phyloP scores from a whole-genome alignment of 1,140 invertebrate genomes.

The Formica exsecta region DNA sequence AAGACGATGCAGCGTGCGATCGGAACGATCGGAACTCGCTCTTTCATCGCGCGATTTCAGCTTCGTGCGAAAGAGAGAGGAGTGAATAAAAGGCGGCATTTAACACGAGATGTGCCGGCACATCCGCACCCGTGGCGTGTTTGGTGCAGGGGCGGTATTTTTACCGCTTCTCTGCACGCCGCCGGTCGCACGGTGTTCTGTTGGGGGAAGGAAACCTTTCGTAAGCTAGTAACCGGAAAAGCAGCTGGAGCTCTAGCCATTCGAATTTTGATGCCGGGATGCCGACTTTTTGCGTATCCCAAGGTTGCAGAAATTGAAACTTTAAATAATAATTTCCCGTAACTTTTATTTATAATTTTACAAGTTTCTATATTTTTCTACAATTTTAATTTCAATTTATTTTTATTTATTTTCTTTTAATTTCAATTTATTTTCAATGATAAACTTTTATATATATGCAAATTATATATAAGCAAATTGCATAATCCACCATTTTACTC shows the following conservation, averaged over 20 bases:
- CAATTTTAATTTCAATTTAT: too few relatives aligned
- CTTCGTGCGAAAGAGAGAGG: background rate
- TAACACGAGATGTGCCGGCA: slow-evolving; percentile 12
- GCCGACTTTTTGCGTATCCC: background rate
- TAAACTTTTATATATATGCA: too few relatives aligned
- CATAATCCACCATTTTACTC: background rate
- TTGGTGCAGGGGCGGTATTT: slow-evolving; percentile 51
- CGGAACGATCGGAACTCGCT: slow-evolving; percentile 4
- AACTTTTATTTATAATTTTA: too few relatives aligned
- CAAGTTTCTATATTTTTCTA: too few relatives aligned
- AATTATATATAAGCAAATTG: background rate
- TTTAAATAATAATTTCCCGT: background rate
- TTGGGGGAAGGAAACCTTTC: slow-evolving; percentile 8
- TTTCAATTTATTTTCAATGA: too few relatives aligned
- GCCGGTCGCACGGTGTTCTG: slow-evolving; percentile 2
- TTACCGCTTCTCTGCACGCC: slow-evolving; percentile 16
- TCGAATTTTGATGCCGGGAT: background rate
- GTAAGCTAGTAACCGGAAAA: slow-evolving; percentile 16
- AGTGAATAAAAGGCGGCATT: slow-evolving; percentile 58
- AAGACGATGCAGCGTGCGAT: background rate
- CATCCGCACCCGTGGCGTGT: slow-evolving; percentile 38
- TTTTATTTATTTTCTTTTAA: too few relatives aligned
- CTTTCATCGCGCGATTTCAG: slow-evolving; percentile 15
- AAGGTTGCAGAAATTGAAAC: background rate
- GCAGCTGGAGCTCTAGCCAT: slow-evolving; percentile 16